Percentiles rank a stretch among this genome's conserved stretches.
Conservation (phyloP, 1,140 invertebrate genomes). For the Listronotus oregonensis region DNA sequence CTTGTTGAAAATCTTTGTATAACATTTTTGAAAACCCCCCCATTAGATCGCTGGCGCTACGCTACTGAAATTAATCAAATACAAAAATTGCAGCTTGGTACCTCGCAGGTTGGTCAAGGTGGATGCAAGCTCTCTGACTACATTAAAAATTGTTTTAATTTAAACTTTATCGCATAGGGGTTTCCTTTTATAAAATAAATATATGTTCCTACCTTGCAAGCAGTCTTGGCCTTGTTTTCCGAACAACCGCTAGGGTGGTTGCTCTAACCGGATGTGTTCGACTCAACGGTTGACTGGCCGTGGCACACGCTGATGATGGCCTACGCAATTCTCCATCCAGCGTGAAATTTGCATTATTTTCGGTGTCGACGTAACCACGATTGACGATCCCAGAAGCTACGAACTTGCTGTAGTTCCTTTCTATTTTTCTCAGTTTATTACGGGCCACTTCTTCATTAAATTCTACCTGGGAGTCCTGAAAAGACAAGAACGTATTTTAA, state of each 20-base stretch:
- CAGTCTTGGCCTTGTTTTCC: conserved; percentile 33
- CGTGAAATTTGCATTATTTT: conserved; percentile 27
- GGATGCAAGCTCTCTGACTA: too few relatives aligned
- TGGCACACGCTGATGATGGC: conserved; percentile 40
- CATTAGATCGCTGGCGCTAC: too few relatives aligned
- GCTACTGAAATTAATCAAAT: too few relatives aligned
- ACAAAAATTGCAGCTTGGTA: too few relatives aligned
- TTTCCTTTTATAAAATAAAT: not conserved
- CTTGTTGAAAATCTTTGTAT: too few relatives aligned
- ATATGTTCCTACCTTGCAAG: conserved; percentile 18
- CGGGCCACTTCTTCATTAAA: conserved; percentile 38
- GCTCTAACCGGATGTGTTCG: conserved; percentile 34
- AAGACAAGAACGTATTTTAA: too few relatives aligned
- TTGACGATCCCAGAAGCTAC: conserved; percentile 43
- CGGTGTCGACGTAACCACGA: conserved; percentile 40
- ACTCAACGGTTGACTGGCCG: conserved; percentile 14
- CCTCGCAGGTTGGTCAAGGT: too few relatives aligned
- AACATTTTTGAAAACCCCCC: too few relatives aligned
- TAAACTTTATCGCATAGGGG: too few relatives aligned
- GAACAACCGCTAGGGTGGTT: conserved; percentile 33
- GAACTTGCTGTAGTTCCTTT: conserved; percentile 46
- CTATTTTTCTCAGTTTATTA: conserved; percentile 40
- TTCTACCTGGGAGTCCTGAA: not conserved
- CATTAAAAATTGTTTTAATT: too few relatives aligned
- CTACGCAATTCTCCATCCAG: conserved; percentile 27